Percentiles rank a stretch among this genome's conserved stretches.
Conservation (phyloP, 2,888 invertebrate genomes). For the Clepsis dumicolana region DNA sequence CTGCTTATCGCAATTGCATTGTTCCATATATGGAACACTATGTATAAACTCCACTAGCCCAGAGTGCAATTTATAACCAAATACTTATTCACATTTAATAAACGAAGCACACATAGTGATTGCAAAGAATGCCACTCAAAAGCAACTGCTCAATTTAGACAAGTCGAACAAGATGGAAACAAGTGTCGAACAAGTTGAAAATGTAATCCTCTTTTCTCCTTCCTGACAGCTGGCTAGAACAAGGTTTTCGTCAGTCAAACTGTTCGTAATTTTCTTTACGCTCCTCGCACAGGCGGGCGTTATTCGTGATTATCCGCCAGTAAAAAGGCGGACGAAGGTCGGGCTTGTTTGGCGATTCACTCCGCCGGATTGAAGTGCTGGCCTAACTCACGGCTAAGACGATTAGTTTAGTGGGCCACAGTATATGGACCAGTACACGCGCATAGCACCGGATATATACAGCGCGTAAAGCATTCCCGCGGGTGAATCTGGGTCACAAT, state of each 20-base stretch:
- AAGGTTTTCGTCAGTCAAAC: background rate
- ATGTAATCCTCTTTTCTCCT: background rate
- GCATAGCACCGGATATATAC: too few relatives aligned
- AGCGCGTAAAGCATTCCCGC: too few relatives aligned
- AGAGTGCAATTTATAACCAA: background rate
- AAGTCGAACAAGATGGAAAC: too few relatives aligned
- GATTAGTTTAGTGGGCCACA: background rate
- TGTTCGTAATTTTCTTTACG: background rate
- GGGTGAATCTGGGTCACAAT: too few relatives aligned
- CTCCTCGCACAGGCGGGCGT: background rate
- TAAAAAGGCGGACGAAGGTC: constrained; percentile 24
- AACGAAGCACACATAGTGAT: too few relatives aligned
- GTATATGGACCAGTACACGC: background rate
- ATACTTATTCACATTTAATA: background rate
- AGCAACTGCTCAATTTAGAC: too few relatives aligned
- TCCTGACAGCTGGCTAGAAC: background rate
- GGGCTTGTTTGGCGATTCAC: constrained; percentile 13
- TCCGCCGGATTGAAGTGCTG: constrained; percentile 9
- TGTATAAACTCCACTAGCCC: background rate
- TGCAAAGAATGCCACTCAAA: too few relatives aligned
- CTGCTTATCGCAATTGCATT: background rate
- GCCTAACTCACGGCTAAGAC: constrained; percentile 2
- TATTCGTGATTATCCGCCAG: constrained; percentile 17
- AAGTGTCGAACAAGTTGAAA: too few relatives aligned
- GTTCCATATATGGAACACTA: background rate